Percentiles rank a stretch among this genome's conserved stretches.
Evolutionary conservation across 2,888 invertebrate species (phyloP).

Genomic region (Mythimna vitellina): DNA sequence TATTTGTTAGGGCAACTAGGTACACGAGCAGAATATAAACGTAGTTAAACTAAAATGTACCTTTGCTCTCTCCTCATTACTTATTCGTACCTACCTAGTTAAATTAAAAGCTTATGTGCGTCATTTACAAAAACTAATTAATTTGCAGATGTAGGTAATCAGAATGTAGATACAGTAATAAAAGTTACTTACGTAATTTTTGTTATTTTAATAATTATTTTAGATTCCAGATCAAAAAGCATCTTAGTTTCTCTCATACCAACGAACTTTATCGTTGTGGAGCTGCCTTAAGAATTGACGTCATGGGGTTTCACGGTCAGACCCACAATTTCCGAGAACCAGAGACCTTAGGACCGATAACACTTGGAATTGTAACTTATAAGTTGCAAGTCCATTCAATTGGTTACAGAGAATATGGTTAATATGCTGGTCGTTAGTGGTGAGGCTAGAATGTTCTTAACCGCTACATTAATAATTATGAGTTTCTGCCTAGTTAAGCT

Average conservation of each 20-base stretch:
- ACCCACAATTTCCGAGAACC: constrained; percentile 53
- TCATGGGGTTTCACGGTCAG: constrained; percentile 68
- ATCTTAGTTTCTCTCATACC: constrained; percentile 17
- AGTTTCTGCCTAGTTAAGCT: constrained; percentile 5
- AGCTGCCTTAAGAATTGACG: constrained; percentile 67
- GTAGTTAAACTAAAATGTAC: too few species aligned
- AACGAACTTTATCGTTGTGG: constrained; percentile 12
- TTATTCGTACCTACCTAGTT: not conserved
- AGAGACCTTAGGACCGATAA: constrained; percentile 13
- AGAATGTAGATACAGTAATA: too few species aligned
- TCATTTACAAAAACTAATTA: constrained; percentile 7
- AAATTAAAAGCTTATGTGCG: not conserved
- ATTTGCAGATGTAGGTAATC: not conserved
- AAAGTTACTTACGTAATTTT: too few species aligned
- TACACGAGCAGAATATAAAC: constrained; percentile 1
- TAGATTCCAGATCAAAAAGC: not conserved
- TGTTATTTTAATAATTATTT: too few species aligned
- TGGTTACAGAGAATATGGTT: constrained; percentile 21
- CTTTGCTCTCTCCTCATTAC: too few species aligned
- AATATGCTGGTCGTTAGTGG: constrained; percentile 17
- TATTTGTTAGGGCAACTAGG: constrained; percentile 14
- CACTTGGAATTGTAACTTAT: constrained; percentile 24
- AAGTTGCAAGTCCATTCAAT: constrained; percentile 16
- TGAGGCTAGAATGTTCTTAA: constrained; percentile 9
- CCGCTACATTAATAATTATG: constrained; percentile 31